Evolutionary conservation across 1,140 invertebrate species (phyloP).

Genomic region (Ruditapes philippinarum): DNA sequence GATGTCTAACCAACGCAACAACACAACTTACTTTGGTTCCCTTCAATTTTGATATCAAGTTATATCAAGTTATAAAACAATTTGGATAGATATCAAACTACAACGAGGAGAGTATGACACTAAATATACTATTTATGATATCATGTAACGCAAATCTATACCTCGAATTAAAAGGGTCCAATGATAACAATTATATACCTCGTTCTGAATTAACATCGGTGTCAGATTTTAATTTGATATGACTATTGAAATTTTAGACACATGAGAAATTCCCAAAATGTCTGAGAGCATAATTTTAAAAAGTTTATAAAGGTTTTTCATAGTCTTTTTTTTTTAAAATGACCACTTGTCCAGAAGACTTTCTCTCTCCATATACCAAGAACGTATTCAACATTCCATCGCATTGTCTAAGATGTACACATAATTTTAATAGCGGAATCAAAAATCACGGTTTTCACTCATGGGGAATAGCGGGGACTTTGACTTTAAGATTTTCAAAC

Average conservation of each 20-base stretch:
- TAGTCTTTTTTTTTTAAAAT: no score
- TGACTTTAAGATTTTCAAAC: no score
- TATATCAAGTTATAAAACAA: neutral
- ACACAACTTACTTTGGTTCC: neutral
- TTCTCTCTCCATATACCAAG: no score
- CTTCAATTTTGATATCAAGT: conserved; percentile 22
- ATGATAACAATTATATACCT: neutral
- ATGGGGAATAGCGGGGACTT: no score
- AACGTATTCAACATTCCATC: no score
- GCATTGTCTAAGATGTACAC: no score
- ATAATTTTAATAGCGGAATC: no score
- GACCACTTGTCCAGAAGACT: no score
- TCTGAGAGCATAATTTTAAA: no score
- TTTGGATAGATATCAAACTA: conserved; percentile 17
- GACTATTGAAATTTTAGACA: neutral
- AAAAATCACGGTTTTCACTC: no score
- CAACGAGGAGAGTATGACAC: neutral
- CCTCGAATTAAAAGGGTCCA: neutral
- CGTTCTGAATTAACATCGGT: neutral
- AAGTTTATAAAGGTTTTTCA: no score
- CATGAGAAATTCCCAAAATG: conserved; percentile 13
- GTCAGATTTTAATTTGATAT: neutral
- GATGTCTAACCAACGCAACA: conserved; percentile 1
- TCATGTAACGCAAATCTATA: neutral
- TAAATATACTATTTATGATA: conserved; percentile 19